Percentiles rank a stretch among this genome's conserved stretches.
These are phyloP conservation scores for Drosophila mayaguana DNA, from an alignment of 2,888 invertebrate genomes.

Conservation along the genomic window DNA sequence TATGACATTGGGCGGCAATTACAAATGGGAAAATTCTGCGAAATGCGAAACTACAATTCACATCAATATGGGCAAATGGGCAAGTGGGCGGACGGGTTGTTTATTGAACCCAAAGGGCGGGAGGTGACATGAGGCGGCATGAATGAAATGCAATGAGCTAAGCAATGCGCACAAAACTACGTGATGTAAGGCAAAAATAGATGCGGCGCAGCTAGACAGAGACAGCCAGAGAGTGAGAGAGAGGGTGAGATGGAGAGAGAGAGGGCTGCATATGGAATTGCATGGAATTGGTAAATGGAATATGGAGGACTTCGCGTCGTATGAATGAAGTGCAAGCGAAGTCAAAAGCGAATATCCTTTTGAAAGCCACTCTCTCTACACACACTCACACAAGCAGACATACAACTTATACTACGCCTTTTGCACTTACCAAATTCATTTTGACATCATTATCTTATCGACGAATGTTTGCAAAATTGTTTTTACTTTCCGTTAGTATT, in stretches of 20 bases:
- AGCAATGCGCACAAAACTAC: conserved; percentile 32
- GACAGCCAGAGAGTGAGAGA: background rate
- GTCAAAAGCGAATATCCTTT: conserved; percentile 48
- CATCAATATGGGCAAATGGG: conserved; percentile 3
- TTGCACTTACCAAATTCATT: conserved; percentile 63
- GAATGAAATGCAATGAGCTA: conserved; percentile 66
- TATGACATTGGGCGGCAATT: conserved; percentile 67
- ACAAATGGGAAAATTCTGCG: conserved; percentile 45
- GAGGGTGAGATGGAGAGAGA: background rate
- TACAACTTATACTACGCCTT: conserved; percentile 10
- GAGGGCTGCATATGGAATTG: conserved; percentile 28
- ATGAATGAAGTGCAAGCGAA: conserved; percentile 66
- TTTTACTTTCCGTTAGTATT: background rate
- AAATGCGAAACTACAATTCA: conserved; percentile 27
- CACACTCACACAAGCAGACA: background rate
- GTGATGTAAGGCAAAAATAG: conserved; percentile 14
- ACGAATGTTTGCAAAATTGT: background rate
- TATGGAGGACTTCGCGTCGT: conserved; percentile 13
- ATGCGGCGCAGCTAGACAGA: conserved; percentile 24
- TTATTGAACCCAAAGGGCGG: conserved; percentile 8
- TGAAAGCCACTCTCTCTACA: conserved; percentile 1
- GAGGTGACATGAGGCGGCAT: conserved; percentile 37
- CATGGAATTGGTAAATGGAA: conserved; percentile 48
- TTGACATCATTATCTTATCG: conserved; percentile 33
- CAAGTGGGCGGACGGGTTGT: conserved; percentile 11